A percentile compares a stretch with the other conserved stretches of the same genome.
These are phyloP conservation scores for Hemicentrotus pulcherrimus DNA, from an alignment of 35 echinoderm and acorn worm species.

Conservation along the genomic window DNA sequence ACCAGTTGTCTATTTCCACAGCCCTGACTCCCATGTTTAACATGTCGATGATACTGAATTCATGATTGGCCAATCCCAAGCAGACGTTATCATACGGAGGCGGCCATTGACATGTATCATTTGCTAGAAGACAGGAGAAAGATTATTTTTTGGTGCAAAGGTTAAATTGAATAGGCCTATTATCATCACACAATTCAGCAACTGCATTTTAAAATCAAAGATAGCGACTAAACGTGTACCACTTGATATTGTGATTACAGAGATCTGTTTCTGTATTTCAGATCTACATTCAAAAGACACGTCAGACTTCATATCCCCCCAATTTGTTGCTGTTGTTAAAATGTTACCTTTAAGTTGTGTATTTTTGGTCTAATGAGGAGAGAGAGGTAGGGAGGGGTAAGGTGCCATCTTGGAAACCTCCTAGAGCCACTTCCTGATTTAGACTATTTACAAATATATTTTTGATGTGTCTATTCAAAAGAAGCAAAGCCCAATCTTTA, in stretches of 20 bases:
- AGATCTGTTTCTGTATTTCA: neutral
- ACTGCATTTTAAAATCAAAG: neutral
- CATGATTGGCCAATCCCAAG: conserved; percentile 68
- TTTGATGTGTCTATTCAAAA: neutral
- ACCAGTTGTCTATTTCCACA: conserved; percentile 74
- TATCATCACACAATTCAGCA: neutral
- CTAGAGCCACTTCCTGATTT: too few relatives aligned
- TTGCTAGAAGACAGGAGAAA: conserved; percentile 4
- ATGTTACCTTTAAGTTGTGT: too few relatives aligned
- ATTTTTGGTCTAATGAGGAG: too few relatives aligned
- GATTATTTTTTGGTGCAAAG: too few relatives aligned
- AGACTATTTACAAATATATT: too few relatives aligned
- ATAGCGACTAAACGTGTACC: neutral
- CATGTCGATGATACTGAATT: conserved; percentile 81
- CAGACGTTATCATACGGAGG: conserved; percentile 67
- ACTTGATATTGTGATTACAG: neutral
- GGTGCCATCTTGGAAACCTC: too few relatives aligned
- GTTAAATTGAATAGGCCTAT: neutral
- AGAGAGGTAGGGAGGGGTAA: too few relatives aligned
- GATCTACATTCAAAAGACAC: neutral
- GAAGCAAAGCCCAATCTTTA: neutral
- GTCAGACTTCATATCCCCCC: too few relatives aligned
- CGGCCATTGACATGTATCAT: conserved; percentile 76
- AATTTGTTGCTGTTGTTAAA: too few relatives aligned
- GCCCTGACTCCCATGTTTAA: conserved; percentile 74